Percentiles rank a stretch among this genome's conserved stretches.
Conservation (phyloP, 2,888 invertebrate species). For the Crocallis elinguaria region DNA sequence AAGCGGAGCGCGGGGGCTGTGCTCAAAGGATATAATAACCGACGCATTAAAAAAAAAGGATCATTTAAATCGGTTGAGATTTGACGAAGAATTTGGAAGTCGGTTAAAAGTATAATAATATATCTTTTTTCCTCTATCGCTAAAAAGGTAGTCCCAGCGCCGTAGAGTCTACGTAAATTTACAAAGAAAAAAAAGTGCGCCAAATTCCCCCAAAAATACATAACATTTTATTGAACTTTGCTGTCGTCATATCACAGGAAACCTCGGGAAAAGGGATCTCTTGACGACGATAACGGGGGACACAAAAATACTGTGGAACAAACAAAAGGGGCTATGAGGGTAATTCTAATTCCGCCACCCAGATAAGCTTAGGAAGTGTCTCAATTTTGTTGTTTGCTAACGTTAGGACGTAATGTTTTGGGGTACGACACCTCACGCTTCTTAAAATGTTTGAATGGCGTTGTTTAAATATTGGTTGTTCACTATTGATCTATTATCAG, state of each 20-base stretch:
- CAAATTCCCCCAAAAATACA: constrained; percentile 53
- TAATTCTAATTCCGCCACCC: constrained; percentile 34
- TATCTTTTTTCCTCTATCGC: too few relatives aligned
- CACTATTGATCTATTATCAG: neutral
- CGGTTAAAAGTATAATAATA: too few relatives aligned
- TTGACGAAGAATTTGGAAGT: too few relatives aligned
- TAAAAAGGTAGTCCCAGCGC: too few relatives aligned
- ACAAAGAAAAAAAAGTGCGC: constrained; percentile 9
- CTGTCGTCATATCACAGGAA: constrained; percentile 60
- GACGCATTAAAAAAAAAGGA: too few relatives aligned
- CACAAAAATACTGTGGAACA: constrained; percentile 60
- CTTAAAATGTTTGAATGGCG: constrained; percentile 7
- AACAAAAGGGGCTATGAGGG: constrained; percentile 42
- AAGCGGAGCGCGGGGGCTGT: too few relatives aligned
- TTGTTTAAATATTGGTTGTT: neutral
- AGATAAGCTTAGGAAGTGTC: constrained; percentile 35
- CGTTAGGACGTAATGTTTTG: constrained; percentile 16
- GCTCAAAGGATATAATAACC: too few relatives aligned
- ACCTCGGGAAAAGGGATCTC: constrained; percentile 59
- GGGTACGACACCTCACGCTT: constrained; percentile 22
- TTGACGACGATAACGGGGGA: constrained; percentile 62
- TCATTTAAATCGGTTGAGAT: too few relatives aligned
- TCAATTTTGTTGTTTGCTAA: constrained; percentile 25
- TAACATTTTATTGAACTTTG: constrained; percentile 65
- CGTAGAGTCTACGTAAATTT: too few relatives aligned